Conservation (phyloP, 2,888 invertebrate species). For the Drosophila dives region DNA sequence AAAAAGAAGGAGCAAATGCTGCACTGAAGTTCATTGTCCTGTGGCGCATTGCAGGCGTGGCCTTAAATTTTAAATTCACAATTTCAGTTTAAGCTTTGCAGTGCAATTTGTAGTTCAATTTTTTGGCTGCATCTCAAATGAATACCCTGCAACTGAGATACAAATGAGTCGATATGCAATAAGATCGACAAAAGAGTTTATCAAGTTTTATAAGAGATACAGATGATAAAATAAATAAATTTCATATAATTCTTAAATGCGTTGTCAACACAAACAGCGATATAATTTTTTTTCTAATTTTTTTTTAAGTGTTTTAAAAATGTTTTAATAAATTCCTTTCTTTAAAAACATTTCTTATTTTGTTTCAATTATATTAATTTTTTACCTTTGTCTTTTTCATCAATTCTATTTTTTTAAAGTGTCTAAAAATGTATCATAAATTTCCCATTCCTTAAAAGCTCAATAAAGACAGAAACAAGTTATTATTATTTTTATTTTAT, state of each 20-base stretch:
- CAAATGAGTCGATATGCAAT: neutral
- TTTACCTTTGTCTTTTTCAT: neutral
- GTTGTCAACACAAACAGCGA: neutral
- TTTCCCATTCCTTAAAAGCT: neutral
- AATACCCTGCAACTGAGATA: slow-evolving; percentile 13
- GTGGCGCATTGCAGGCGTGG: slow-evolving; percentile 46
- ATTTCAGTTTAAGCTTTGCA: slow-evolving; percentile 8
- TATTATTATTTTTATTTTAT: neutral
- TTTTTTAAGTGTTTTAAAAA: neutral
- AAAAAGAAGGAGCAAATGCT: slow-evolving; percentile 1
- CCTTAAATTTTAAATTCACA: slow-evolving; percentile 55
- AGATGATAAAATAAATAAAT: neutral
- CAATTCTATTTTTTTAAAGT: neutral
- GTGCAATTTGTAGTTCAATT: slow-evolving; percentile 20
- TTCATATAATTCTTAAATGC: neutral
- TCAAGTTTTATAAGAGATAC: neutral
- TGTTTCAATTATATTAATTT: neutral
- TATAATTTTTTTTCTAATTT: no score
- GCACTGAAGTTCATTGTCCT: slow-evolving; percentile 62
- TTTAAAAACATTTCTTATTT: neutral
- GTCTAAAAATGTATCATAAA: neutral
- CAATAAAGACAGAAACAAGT: neutral
- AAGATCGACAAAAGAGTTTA: neutral
- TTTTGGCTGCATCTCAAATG: slow-evolving; percentile 28
- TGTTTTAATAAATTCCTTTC: neutral